Evolutionary conservation across 2,113 vertebrate genomes (phyloP).

Genomic region (Syngnathus typhle): DNA sequence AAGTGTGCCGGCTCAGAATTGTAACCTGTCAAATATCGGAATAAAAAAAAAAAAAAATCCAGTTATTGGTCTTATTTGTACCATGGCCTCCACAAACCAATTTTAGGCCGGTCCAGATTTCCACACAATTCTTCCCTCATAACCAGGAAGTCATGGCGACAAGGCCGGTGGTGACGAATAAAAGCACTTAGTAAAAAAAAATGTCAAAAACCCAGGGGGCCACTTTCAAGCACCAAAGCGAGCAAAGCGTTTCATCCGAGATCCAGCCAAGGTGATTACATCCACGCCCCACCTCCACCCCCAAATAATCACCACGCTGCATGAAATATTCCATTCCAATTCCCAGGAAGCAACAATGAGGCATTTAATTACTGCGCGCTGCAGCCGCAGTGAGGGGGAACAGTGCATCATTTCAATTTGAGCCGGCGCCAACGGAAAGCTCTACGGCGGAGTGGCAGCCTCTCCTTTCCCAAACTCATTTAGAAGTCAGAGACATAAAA

Average conservation of each 20-base stretch:
- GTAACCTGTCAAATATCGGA: no score
- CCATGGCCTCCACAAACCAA: background rate
- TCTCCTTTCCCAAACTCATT: conserved; percentile 65
- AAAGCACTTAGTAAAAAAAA: conserved; percentile 22
- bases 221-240: conserved; percentile 46
- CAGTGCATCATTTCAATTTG: conserved; percentile 73
- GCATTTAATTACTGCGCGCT: conserved; percentile 73
- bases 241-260: conserved; percentile 62
- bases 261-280: conserved; percentile 68
- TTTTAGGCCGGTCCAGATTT: background rate
- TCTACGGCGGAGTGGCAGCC: conserved; percentile 54
- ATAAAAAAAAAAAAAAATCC: no score
- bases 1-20: no score
- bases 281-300: conserved; percentile 65
- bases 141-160: conserved; percentile 7
- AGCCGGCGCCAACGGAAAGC: conserved; percentile 61
- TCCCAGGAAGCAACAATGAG: conserved; percentile 74
- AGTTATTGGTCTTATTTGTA: no score
- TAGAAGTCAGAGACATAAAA: conserved; percentile 68
- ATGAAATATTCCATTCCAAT: conserved; percentile 71
- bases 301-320: conserved; percentile 72
- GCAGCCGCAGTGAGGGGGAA: conserved; percentile 65
- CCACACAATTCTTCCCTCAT: background rate
- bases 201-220: conserved; percentile 33
- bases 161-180: conserved; percentile 1